Base-by-base conservation (phyloP, 2,888 invertebrate genomes). In the Cataglyphis rosenhaueri region DNA sequence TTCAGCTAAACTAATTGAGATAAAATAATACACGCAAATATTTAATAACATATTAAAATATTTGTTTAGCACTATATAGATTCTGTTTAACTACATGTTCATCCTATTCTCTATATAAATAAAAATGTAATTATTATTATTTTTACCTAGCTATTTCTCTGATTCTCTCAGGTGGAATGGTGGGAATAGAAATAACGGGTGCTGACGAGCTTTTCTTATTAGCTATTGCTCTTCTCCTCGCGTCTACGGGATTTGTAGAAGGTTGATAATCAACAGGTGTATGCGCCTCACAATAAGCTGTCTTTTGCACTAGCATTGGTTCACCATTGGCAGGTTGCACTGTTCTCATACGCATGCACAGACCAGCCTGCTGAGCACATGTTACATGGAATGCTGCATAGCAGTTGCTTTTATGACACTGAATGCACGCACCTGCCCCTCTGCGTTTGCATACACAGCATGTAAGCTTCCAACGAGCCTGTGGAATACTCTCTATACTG, bases 321-420 rank as follows among this genome's bases (percentile, higher is more conserved):
- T 97, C 95, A 71, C 97, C 96, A 92, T 97, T 96, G 74, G 95
- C 93, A 44, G 94, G 94, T 91, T 97, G 96, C 0, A 98, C 97
- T 0, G 99, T 98, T 92, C 99, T 98, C 97, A 99, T 99, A 92
- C 98, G 98, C 99, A 99, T 99, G 93, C 98, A 98, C 0, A 99
- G 95, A 0, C 97, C 98, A 35, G 99, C 99, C 93, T 98, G 98
- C 94, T 99, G 99, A 0, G 99, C 99, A 95, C 99, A 99, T 0
- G 99, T 99, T 3, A 99, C 99, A 94, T 99, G 99, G 95, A 99
- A 99, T 0, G 99, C 99, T 10, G 98, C 98, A 94, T 99, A 99
- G 94, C 99, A 99, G 94, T 98, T 99, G 91, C 97, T 97, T 92
- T 98, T 98, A 95, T 99, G 99, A 94, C 99, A 99, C 95, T 99